Evolutionary conservation across 2,888 invertebrate genomes (phyloP).

Genomic region (Drosophila robusta): DNA sequence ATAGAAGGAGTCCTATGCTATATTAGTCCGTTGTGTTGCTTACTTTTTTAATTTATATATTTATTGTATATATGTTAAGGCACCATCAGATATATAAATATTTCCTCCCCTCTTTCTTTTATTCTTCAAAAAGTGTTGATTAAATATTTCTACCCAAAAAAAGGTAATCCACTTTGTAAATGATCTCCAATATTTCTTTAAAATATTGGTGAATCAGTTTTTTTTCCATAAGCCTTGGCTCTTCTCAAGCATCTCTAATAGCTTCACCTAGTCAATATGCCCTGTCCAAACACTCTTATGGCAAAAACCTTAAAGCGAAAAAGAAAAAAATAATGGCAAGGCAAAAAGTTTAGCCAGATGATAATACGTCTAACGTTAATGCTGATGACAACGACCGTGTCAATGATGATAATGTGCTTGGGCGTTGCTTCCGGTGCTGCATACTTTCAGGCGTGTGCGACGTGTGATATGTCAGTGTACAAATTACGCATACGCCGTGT

Average conservation of each 20-base stretch:
- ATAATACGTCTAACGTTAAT: slow-evolving; percentile 69
- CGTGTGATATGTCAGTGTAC: slow-evolving; percentile 48
- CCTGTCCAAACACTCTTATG: not conserved
- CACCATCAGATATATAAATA: too few relatives aligned
- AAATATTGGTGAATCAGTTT: not conserved
- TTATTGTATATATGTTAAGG: too few relatives aligned
- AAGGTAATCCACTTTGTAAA: too few relatives aligned
- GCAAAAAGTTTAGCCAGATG: slow-evolving; percentile 41
- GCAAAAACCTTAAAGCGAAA: slow-evolving; percentile 19
- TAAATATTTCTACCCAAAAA: too few relatives aligned
- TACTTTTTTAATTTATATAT: too few relatives aligned
- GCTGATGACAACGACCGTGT: slow-evolving; percentile 58
- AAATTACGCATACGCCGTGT: slow-evolving; percentile 62
- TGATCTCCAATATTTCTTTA: too few relatives aligned
- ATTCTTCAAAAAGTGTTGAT: too few relatives aligned
- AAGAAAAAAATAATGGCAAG: slow-evolving; percentile 10
- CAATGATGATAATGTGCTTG: slow-evolving; percentile 42
- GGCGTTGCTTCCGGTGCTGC: slow-evolving; percentile 32
- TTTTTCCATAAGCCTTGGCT: too few relatives aligned
- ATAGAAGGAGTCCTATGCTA: too few relatives aligned
- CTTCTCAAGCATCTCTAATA: not conserved
- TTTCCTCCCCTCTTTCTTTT: too few relatives aligned
- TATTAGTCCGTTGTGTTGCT: too few relatives aligned
- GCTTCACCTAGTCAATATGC: slow-evolving; percentile 2
- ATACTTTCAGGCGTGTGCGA: slow-evolving; percentile 29